Conservation (phyloP, 1,140 invertebrate species). For the Cotesia glomerata region DNA sequence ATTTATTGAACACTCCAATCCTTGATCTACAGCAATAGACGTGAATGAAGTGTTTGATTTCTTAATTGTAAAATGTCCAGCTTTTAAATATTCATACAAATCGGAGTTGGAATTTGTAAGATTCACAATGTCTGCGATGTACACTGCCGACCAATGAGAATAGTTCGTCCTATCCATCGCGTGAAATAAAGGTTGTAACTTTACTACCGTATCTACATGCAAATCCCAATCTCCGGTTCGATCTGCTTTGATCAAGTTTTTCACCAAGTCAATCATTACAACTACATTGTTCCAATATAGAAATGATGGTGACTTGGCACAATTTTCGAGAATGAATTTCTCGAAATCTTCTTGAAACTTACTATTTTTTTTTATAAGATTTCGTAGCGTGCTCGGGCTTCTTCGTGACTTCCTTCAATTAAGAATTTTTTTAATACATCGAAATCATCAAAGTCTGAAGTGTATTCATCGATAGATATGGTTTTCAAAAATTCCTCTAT, state of each 20-base stretch:
- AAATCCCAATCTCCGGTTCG: conserved; percentile 25
- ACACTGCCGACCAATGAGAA: conserved; percentile 25
- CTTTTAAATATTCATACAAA: background rate
- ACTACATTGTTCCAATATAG: conserved; percentile 16
- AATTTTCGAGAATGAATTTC: conserved; percentile 12
- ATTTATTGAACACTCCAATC: background rate
- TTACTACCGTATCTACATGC: conserved; percentile 17
- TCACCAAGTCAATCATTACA: conserved; percentile 11
- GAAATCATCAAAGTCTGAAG: background rate
- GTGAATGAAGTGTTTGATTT: conserved; percentile 10
- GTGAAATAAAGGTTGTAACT: conserved; percentile 31
- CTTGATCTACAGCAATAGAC: background rate
- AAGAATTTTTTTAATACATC: background rate
- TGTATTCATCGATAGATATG: background rate
- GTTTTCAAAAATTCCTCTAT: conserved; percentile 18
- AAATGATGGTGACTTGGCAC: conserved; percentile 11
- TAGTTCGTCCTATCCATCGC: conserved; percentile 32
- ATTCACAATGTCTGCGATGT: conserved; percentile 26
- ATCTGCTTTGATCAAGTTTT: conserved; percentile 28
- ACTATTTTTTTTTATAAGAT: background rate
- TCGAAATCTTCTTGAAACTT: background rate
- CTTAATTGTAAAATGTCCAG: conserved; percentile 16
- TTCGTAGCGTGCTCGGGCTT: background rate
- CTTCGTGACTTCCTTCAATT: conserved; percentile 3
- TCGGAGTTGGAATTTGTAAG: background rate